Conservation (phyloP, 2,797 vertebrate genomes). For the Microctenopoma lineatum region DNA sequence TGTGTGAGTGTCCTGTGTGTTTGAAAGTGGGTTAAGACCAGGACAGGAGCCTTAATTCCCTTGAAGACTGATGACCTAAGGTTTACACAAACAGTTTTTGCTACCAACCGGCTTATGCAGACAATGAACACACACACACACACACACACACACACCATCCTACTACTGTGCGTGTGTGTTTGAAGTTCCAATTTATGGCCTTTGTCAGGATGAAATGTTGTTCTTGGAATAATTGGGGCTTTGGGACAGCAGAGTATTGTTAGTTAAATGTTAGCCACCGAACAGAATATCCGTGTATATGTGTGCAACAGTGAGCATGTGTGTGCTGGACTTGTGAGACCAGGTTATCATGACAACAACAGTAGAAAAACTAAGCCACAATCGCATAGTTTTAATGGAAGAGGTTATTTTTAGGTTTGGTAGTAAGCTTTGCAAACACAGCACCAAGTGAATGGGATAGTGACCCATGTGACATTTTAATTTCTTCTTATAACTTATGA, state of each 20-base stretch:
- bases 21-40: constrained; percentile 34
- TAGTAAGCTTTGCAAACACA: no score
- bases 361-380: no score
- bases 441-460: no score
- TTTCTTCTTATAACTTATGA: no score
- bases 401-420: no score
- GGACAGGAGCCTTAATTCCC: constrained; percentile 55
- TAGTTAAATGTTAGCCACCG: constrained; percentile 32
- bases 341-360: no score
- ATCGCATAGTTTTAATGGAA: no score
- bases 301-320: no score
- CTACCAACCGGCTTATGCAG: constrained; percentile 3
- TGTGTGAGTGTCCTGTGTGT: no score
- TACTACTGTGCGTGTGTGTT: neutral
- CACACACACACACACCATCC: neutral
- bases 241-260: constrained; percentile 34
- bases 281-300: constrained; percentile 2
- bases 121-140: constrained; percentile 9
- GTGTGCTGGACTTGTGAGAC: no score
- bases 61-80: constrained; percentile 61
- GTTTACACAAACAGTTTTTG: constrained; percentile 20
- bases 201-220: constrained; percentile 55
- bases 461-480: no score
- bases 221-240: constrained; percentile 59
- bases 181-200: constrained; percentile 37